Percentiles rank a stretch among this genome's conserved stretches.
phyloP scores from a whole-genome alignment of 2,113 vertebrate genomes.

The Chloroceryle aenea region DNA sequence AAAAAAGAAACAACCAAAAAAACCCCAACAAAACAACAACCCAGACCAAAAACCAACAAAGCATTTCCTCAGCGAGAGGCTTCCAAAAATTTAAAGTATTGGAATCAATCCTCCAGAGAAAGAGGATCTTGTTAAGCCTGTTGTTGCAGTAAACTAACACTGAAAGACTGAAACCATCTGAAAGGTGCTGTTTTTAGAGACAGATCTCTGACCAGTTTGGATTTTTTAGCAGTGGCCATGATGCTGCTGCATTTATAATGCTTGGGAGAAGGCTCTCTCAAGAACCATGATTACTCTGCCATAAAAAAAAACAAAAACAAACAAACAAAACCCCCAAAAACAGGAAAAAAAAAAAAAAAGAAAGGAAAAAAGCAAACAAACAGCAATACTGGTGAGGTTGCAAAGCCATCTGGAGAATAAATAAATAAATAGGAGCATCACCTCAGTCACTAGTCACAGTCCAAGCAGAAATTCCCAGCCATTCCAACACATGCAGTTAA shows the following conservation, averaged over 20 bases:
- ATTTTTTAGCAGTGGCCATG: neutral
- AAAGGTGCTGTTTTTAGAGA: neutral
- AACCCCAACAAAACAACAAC: too few species aligned
- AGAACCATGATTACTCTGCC: neutral
- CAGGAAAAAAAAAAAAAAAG: neutral
- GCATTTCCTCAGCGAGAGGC: neutral
- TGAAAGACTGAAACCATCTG: neutral
- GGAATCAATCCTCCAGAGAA: neutral
- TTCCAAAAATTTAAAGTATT: neutral
- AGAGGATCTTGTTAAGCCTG: neutral
- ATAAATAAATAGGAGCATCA: neutral
- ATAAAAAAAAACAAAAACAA: too few species aligned
- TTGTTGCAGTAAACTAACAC: neutral
- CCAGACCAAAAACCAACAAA: too few species aligned
- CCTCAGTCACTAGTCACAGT: accelerated
- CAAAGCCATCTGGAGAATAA: neutral
- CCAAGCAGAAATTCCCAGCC: neutral
- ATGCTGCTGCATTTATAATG: neutral
- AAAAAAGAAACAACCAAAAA: neutral
- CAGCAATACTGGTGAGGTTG: neutral
- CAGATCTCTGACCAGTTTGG: neutral
- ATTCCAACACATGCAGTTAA: neutral
- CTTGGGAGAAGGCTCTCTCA: neutral
- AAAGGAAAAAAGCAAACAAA: too few species aligned
- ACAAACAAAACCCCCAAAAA: neutral